Percentiles rank a stretch among this genome's conserved stretches.
These are phyloP conservation scores for Ganaspis brasiliensis DNA, from an alignment of 2,888 invertebrate genomes.

Conservation along the genomic window DNA sequence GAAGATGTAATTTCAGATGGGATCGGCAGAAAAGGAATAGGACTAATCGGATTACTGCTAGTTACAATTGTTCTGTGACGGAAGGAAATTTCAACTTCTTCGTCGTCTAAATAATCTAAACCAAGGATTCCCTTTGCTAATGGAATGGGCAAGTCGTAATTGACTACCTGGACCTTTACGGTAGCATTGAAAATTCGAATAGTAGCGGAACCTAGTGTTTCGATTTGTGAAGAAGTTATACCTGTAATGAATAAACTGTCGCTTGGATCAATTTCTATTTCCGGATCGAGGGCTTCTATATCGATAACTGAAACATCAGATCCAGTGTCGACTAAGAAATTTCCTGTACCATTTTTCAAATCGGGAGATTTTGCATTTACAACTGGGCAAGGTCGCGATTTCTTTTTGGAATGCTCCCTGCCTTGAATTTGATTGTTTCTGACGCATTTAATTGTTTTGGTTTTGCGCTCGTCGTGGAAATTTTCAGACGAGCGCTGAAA, in stretches of 20 bases:
- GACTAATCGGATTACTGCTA: not conserved
- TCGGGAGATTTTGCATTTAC: too few relatives aligned
- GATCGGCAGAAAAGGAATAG: slow-evolving; percentile 3
- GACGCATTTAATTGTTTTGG: too few relatives aligned
- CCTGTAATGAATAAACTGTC: not conserved
- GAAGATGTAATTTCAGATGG: not conserved
- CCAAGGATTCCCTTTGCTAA: not conserved
- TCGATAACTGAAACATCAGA: too few relatives aligned
- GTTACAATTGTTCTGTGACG: not conserved
- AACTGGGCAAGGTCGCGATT: too few relatives aligned
- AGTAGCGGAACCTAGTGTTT: not conserved
- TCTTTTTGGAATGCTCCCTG: too few relatives aligned
- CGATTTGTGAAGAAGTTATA: not conserved
- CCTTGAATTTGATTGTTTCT: too few relatives aligned
- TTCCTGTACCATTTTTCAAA: too few relatives aligned
- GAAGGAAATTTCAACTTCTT: not conserved
- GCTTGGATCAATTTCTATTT: not conserved
- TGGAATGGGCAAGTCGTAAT: not conserved
- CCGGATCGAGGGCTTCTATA: not conserved
- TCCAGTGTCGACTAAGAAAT: too few relatives aligned
- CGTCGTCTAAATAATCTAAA: not conserved
- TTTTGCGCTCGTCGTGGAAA: too few relatives aligned
- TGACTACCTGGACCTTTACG: not conserved
- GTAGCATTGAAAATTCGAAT: not conserved
- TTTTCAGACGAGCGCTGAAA: too few relatives aligned